Conservation (phyloP, 1,140 invertebrate genomes). For the Bombus sibiricus region DNA sequence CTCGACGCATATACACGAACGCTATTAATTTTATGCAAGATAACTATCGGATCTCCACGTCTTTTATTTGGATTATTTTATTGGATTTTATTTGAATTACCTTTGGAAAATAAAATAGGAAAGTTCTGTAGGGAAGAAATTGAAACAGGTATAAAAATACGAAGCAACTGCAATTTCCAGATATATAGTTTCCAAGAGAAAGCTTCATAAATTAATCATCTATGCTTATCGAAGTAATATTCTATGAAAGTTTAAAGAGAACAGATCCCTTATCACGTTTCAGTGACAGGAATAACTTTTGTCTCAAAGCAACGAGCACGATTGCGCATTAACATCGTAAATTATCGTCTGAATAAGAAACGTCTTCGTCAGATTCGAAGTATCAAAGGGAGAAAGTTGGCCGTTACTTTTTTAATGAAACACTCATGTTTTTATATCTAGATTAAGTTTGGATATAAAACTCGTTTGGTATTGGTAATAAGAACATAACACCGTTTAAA, state of each 20-base stretch:
- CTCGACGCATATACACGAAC: no score
- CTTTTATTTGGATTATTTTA: no score
- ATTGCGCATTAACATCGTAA: conserved; percentile 1
- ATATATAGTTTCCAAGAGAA: not conserved
- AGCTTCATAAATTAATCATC: not conserved
- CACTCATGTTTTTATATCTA: no score
- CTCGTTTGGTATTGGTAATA: no score
- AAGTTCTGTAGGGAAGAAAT: not conserved
- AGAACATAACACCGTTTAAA: no score
- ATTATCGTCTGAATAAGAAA: not conserved
- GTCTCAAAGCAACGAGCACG: not conserved
- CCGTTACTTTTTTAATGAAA: not conserved
- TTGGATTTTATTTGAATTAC: not conserved
- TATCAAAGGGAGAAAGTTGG: not conserved
- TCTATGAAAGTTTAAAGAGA: not conserved
- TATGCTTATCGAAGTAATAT: not conserved
- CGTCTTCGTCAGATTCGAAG: not conserved
- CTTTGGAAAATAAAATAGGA: not conserved
- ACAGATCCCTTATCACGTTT: no score
- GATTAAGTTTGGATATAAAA: no score
- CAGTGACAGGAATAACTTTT: not conserved
- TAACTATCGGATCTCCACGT: not conserved
- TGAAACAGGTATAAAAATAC: no score
- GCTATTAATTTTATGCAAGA: not conserved
- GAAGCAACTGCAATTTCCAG: not conserved